These are phyloP conservation scores for silkworm (Bombyx mori) DNA, from an alignment of 1,140 invertebrate species.

Conservation along the genomic window ASM3026992v2 NC_085110.1:4953501-4954000, in stretches of 20 bases:
- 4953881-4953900: slow-evolving; percentile 67
- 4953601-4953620: no score
- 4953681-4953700: background rate
- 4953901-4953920: slow-evolving; percentile 63
- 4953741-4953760: slow-evolving; percentile 67
- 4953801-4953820: slow-evolving; percentile 63
- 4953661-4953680: background rate
- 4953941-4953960: slow-evolving; percentile 21
- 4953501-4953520: no score
- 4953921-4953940: slow-evolving; percentile 58
- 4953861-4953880: slow-evolving; percentile 58
- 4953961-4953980: background rate
- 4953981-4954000: no score
- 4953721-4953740: slow-evolving; percentile 54
- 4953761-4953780: slow-evolving; percentile 59
- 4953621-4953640: no score
- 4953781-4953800: slow-evolving; percentile 56
- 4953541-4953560: no score
- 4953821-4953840: slow-evolving; percentile 41
- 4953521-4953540: no score
- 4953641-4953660: no score
- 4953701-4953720: background rate
- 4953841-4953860: slow-evolving; percentile 70
- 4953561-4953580: no score
- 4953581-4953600: no score